phyloP scores from a whole-genome alignment of 2,113 vertebrate species.

The Beaufortia kweichowensis region DNA sequence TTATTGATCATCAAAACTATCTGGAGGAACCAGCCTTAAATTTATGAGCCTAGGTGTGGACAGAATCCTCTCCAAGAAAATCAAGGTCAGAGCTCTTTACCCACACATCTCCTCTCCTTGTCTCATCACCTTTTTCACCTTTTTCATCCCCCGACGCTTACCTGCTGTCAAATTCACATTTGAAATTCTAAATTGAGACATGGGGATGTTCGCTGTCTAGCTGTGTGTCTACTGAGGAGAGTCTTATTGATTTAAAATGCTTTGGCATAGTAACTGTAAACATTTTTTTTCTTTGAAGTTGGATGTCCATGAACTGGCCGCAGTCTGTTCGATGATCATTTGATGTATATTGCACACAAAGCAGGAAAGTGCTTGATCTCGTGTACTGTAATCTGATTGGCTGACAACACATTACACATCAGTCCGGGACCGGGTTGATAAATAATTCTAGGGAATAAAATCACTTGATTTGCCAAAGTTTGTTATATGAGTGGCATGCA shows the following conservation, averaged over 20 bases:
- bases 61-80: conserved; percentile 45
- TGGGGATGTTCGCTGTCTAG: neutral
- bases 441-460: too few relatives aligned
- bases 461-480: too few relatives aligned
- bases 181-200: neutral
- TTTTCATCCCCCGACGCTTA: neutral
- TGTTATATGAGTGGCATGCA: too few relatives aligned
- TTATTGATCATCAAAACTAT: conserved; percentile 62
- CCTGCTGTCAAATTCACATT: neutral
- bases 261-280: too few relatives aligned
- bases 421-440: too few relatives aligned
- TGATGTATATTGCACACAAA: too few relatives aligned
- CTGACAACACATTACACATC: too few relatives aligned
- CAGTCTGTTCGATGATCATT: too few relatives aligned
- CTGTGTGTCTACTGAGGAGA: neutral
- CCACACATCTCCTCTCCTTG: conserved; percentile 18
- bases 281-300: neutral
- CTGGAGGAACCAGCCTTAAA: conserved; percentile 43
- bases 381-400: too few relatives aligned
- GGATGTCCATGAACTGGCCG: too few relatives aligned
- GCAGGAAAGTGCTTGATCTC: too few relatives aligned
- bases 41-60: conserved; percentile 51
- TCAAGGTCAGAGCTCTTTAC: conserved; percentile 47
- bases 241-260: neutral
- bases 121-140: neutral